A percentile compares a stretch with the other conserved stretches of the same genome.
These are phyloP conservation scores for Drosophila buzzatii DNA, from an alignment of 2,888 invertebrate species.

Conservation along the genomic window DNA sequence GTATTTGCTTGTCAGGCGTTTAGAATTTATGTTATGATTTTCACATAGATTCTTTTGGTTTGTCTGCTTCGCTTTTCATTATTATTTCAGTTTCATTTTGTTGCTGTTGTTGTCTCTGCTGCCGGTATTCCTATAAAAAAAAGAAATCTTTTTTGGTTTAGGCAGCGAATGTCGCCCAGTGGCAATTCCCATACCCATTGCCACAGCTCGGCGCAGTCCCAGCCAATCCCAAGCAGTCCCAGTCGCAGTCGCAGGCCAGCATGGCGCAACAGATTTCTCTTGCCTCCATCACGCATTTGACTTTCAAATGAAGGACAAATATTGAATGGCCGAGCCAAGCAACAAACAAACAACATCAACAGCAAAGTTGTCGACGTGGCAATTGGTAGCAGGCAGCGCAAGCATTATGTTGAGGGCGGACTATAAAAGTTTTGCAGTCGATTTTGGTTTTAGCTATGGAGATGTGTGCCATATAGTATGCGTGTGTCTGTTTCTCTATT, in stretches of 20 bases:
- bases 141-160: not conserved
- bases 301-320: constrained; percentile 82
- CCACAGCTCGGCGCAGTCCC: constrained; percentile 25
- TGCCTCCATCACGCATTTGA: constrained; percentile 77
- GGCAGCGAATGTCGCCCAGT: constrained; percentile 22
- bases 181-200: constrained; percentile 31
- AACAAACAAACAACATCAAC: constrained; percentile 56
- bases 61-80: constrained; percentile 61
- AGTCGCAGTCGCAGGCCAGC: constrained; percentile 36
- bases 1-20: constrained; percentile 75
- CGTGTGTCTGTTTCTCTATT: constrained; percentile 11
- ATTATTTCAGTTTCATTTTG: constrained; percentile 29
- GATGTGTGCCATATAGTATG: constrained; percentile 19
- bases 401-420: constrained; percentile 67
- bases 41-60: constrained; percentile 74
- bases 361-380: constrained; percentile 59
- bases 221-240: constrained; percentile 31
- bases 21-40: constrained; percentile 77
- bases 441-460: constrained; percentile 41
- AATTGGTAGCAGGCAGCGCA: constrained; percentile 43
- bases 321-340: constrained; percentile 66
- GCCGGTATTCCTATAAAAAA: not conserved
- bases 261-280: constrained; percentile 75
- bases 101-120: not conserved
- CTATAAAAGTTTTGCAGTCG: constrained; percentile 71